phyloP scores from a whole-genome alignment of 2,113 vertebrate genomes.

The Cottus gobio region DNA sequence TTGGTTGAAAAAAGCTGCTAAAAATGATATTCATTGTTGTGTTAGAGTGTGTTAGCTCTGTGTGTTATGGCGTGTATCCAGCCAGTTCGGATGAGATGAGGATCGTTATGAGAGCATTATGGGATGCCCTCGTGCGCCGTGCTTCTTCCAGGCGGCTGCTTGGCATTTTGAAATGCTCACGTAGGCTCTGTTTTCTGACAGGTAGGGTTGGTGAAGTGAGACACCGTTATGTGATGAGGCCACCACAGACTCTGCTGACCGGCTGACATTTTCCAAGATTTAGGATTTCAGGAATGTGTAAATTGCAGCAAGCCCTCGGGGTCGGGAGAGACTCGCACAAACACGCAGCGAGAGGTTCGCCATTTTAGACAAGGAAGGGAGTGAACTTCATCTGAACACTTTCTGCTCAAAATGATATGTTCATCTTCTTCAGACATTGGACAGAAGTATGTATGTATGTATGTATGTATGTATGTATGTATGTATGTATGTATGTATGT shows the following conservation, averaged over 20 bases:
- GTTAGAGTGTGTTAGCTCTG: conserved; percentile 23
- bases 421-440: background rate
- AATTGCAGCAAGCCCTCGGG: background rate
- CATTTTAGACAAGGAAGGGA: background rate
- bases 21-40: conserved; percentile 42
- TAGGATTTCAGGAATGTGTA: conserved; percentile 33
- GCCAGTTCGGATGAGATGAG: conserved; percentile 29
- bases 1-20: conserved; percentile 51
- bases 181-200: conserved; percentile 33
- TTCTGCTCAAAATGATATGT: background rate
- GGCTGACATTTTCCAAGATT: conserved; percentile 35
- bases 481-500: no score
- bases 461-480: no score
- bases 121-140: background rate
- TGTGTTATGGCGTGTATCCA: conserved; percentile 42
- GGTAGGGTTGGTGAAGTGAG: conserved; percentile 48
- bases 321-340: conserved; percentile 1
- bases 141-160: conserved; percentile 18
- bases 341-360: background rate
- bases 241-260: conserved; percentile 42
- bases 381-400: background rate
- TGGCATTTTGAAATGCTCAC: conserved; percentile 29
- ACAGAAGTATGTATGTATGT: no score
- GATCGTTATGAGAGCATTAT: conserved; percentile 38
- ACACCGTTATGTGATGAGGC: conserved; percentile 30